These are phyloP conservation scores for Eumacrocentrus americanus DNA, from an alignment of 2,888 invertebrate species.

Conservation along the genomic window DNA sequence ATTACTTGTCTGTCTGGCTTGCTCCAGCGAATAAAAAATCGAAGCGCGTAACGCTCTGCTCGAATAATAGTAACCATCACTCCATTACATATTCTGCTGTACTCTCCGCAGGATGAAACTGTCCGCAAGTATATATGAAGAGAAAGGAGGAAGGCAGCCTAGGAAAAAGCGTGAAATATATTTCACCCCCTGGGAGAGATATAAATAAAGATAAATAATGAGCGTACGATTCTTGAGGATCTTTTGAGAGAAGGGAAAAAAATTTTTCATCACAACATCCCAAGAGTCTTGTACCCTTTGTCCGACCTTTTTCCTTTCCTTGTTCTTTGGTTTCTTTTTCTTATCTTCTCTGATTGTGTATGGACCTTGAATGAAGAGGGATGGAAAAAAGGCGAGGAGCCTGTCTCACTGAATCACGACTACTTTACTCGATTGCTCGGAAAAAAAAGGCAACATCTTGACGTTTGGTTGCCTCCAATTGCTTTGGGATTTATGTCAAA, in stretches of 20 bases:
- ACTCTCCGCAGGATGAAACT: constrained; percentile 6
- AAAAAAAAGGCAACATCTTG: not conserved
- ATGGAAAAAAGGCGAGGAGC: not conserved
- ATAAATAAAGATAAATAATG: constrained; percentile 15
- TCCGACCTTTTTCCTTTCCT: not conserved
- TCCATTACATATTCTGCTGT: not conserved
- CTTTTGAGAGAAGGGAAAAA: constrained; percentile 1
- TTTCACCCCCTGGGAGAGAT: not conserved
- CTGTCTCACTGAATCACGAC: constrained; percentile 14
- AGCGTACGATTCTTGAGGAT: not conserved
- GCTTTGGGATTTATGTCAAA: no score
- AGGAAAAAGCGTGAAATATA: not conserved
- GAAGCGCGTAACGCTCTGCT: no score
- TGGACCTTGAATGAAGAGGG: not conserved
- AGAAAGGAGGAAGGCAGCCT: not conserved
- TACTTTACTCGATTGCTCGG: constrained; percentile 27
- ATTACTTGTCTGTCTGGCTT: constrained; percentile 12
- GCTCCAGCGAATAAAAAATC: not conserved
- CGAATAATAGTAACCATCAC: not conserved
- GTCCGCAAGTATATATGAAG: not conserved
- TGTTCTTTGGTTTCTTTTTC: not conserved
- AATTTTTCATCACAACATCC: not conserved
- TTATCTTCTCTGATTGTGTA: no score
- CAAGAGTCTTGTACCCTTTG: not conserved
- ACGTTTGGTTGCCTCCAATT: no score